phyloP scores from a whole-genome alignment of 2,797 vertebrate species.

The Pterois miles region DNA sequence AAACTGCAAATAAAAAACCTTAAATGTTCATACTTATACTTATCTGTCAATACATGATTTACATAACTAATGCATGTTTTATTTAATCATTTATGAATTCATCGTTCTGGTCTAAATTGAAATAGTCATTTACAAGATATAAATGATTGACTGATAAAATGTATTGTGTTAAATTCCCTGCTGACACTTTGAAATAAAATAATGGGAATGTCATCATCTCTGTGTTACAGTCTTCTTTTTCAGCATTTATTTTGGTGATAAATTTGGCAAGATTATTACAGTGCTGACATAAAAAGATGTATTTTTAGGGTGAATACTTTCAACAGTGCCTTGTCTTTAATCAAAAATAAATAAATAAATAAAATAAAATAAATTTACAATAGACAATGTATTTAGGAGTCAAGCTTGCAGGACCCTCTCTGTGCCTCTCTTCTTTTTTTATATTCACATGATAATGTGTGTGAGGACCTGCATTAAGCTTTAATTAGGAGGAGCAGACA shows the following conservation, averaged over 20 bases:
- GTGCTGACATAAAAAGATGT: neutral
- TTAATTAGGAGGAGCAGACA: slow-evolving; percentile 86
- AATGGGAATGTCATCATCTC: neutral
- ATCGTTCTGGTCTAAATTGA: neutral
- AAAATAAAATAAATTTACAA: neutral
- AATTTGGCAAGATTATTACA: neutral
- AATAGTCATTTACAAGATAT: neutral
- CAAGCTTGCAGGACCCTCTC: neutral
- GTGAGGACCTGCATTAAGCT: slow-evolving; percentile 88
- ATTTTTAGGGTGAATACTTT: neutral
- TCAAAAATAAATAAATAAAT: neutral
- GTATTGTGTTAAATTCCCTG: neutral
- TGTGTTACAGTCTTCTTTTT: slow-evolving; percentile 9
- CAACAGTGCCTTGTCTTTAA: neutral
- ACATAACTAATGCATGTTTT: neutral
- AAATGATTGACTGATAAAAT: neutral
- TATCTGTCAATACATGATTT: neutral
- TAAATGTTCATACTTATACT: neutral
- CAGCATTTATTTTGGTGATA: neutral
- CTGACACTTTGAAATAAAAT: slow-evolving; percentile 28
- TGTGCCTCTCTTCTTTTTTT: neutral
- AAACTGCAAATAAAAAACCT: slow-evolving; percentile 3
- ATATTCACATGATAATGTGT: slow-evolving; percentile 12
- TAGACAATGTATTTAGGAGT: neutral
- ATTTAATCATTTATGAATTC: neutral